Conservation (phyloP, 2,888 invertebrate genomes). For the Epinotia demarniana region DNA sequence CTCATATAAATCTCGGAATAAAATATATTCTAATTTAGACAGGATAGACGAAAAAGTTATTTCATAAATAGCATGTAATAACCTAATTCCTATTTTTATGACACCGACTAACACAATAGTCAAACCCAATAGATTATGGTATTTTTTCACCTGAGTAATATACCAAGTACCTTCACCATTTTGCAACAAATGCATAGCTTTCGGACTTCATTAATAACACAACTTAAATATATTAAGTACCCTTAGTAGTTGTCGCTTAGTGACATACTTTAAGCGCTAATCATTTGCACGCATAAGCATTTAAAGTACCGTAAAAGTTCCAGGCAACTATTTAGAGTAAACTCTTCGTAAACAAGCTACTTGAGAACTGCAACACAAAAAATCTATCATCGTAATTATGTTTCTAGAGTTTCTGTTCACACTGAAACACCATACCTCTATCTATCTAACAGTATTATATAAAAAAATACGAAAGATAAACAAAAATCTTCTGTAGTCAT, state of each 20-base stretch:
- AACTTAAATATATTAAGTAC: not conserved
- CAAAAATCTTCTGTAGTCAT: not conserved
- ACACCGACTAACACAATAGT: too few species aligned
- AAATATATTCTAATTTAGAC: too few species aligned
- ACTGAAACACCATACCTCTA: not conserved
- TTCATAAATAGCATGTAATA: too few species aligned
- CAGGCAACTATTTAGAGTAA: not conserved
- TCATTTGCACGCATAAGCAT: constrained; percentile 6
- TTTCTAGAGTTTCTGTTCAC: not conserved
- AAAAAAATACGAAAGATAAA: not conserved
- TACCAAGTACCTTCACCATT: too few species aligned
- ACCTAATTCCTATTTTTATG: too few species aligned
- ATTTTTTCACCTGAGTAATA: too few species aligned
- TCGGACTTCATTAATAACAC: too few species aligned
- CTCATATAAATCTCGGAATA: too few species aligned
- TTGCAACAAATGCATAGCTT: too few species aligned
- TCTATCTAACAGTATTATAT: not conserved
- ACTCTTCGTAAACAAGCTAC: not conserved
- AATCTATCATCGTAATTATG: not conserved
- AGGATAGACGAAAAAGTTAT: too few species aligned
- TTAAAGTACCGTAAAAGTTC: constrained; percentile 7
- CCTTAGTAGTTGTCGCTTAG: not conserved
- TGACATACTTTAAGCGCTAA: not conserved
- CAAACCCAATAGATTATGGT: too few species aligned
- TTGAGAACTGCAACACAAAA: not conserved